Base-by-base conservation (phyloP, 2,888 invertebrate species). In the Rhagophthalmus giganteus region DNA sequence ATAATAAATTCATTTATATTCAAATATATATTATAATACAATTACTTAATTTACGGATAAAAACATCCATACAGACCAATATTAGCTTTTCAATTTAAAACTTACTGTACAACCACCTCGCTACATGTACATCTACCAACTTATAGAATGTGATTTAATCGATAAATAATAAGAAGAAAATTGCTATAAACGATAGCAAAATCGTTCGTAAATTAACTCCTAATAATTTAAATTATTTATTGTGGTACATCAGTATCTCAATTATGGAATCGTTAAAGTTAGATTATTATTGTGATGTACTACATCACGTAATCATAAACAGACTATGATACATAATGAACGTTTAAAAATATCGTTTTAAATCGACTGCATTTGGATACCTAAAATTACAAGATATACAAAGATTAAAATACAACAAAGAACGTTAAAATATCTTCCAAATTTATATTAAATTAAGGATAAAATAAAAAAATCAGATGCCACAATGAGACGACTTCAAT, bases 21-120 rank as follows among this genome's bases (percentile, higher is more conserved):
- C 67, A 70, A 68, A 69, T 70, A 71, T n/a, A n/a, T 60, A 60
- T 53, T 57, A 62, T 71, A 70, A 71, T 71, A 71, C 70, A 72
- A 67, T 63, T 65, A 71, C 66, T 57, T 55, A 48, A 66, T 59
- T 63, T 63, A 63, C 61, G 62, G 62, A 64, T 60, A 61, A 63
- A 58, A 57, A 62, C 60, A 62, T 65, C 60, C 66, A 65, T 62
- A 58, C 60, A 57, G 45, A 61, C 50, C 48, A 54, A 57, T 60
- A 61, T 64, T 65, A 63, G 53, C 59, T 52, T 61, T 59, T 59
- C 54, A 56, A 54, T 53, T 61, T 66, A 65, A 68, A 69, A 67
- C 66, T 71, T 59, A 61, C 70, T 74, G 74, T 74, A 74, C 74
- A 74, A 71, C 70, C 74, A 73, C 73, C 73, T 65, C 55, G 63